These are phyloP conservation scores for Leucophenga montana DNA, from an alignment of 2,888 invertebrate genomes.

Conservation along the genomic window DNA sequence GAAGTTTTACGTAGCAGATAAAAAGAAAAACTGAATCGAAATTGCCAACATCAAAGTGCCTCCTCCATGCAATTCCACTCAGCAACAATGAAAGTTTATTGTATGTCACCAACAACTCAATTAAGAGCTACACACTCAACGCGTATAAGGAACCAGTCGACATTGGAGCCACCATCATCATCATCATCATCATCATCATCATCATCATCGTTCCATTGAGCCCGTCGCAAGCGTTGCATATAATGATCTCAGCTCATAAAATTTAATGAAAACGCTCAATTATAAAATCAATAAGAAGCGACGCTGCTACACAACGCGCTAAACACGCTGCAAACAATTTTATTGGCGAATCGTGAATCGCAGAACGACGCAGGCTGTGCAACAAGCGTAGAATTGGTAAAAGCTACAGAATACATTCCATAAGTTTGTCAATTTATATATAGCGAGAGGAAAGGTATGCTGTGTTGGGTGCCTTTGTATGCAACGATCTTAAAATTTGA, in stretches of 20 bases:
- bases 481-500: too few species aligned
- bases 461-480: not conserved
- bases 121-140: constrained; percentile 43
- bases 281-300: constrained; percentile 69
- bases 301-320: constrained; percentile 45
- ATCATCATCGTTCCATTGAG: not conserved
- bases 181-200: not conserved
- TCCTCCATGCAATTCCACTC: not conserved
- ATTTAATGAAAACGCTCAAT: constrained; percentile 71
- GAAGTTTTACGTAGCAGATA: too few species aligned
- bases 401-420: constrained; percentile 34
- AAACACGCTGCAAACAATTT: constrained; percentile 49
- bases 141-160: constrained; percentile 9
- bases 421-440: constrained; percentile 66
- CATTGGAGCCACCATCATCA: not conserved
- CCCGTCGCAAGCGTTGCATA: constrained; percentile 22
- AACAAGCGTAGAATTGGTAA: too few species aligned
- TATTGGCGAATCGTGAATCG: constrained; percentile 1
- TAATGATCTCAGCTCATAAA: constrained; percentile 56
- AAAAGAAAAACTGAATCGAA: too few species aligned
- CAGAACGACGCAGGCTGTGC: too few species aligned
- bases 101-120: constrained; percentile 55
- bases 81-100: constrained; percentile 28
- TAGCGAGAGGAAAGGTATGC: too few species aligned
- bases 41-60: too few species aligned